Evolutionary conservation across 1,140 invertebrate species (phyloP), one percentile per base, ranked within the genome.

Genomic region (Zaprionus lachaisei): DNA sequence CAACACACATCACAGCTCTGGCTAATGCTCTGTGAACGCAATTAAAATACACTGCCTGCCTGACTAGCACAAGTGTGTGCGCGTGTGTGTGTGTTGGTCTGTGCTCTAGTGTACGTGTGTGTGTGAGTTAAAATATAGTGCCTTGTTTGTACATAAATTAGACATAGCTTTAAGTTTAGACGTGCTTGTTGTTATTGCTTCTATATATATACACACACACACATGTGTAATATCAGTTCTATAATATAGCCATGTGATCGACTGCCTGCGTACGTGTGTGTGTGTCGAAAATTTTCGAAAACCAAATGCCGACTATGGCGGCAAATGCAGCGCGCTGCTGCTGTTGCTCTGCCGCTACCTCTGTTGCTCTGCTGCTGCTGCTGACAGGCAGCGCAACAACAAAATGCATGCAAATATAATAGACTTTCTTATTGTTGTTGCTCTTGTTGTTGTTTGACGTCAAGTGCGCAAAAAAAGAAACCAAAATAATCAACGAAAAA

Each of bases 81-180:
- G 56, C 64, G 56, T 51, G 34, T 37, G 26, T 79, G 60, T 79
- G 57, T 73, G 54, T 73, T 58, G 74, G 26, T 72, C 20, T 66
- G 47, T 55, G 17, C 54, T 20, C 41, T 12, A 22, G 62, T 73
- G 51, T 72, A 44, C 72, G 26, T 80, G 22, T 81, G 67, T 49
- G 66, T 75, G 38, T 81, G 79, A 44, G 80, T 84, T 87, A 89
- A 87, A 87, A 87, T 80, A 76, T 77, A 84, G 81, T 75, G 79
- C 85, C 81, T 90, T 89, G 84, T 89, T 90, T 89, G 85, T 84
- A 89, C 79, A 89, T 77, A 81, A 89, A 89, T 89, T 89, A 89
- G 74, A 66, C 63, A 72, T 72, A 72, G 84, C 81, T 80, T 80
- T 71, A 72, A 77, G 64, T 71, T 76, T 72, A 64, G 67, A 71